A percentile compares a stretch with the other conserved stretches of the same genome.
phyloP scores from a whole-genome alignment of 2,113 vertebrate genomes.

The Phaethon lepturus region DNA sequence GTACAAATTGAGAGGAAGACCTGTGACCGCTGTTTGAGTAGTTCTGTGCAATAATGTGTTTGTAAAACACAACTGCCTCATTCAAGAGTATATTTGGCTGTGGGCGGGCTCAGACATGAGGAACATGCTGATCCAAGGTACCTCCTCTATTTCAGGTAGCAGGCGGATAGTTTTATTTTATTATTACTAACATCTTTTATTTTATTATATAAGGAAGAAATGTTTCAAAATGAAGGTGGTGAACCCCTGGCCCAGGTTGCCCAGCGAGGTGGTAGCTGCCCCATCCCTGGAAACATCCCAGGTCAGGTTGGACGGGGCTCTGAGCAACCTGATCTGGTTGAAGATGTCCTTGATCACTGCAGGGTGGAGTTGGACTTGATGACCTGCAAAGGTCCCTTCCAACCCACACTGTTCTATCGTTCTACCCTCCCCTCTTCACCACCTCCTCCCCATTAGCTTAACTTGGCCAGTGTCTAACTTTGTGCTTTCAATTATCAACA shows the following conservation, averaged over 20 bases:
- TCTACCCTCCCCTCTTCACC: fast-evolving
- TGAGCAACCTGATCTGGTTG: too few relatives aligned
- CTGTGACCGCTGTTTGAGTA: neutral
- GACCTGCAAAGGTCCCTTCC: too few relatives aligned
- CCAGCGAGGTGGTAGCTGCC: too few relatives aligned
- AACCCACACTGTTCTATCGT: too few relatives aligned
- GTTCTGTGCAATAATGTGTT: neutral
- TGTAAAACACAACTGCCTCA: neutral
- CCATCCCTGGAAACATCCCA: too few relatives aligned
- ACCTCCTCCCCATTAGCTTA: neutral
- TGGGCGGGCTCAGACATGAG: neutral
- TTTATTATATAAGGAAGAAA: too few relatives aligned
- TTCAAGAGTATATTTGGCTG: neutral
- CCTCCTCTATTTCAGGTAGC: neutral
- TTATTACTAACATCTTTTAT: neutral
- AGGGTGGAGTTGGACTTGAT: too few relatives aligned
- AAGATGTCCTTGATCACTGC: too few relatives aligned
- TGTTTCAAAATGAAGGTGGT: too few relatives aligned
- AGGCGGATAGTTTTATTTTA: neutral
- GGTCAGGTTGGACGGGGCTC: too few relatives aligned
- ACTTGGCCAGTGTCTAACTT: neutral
- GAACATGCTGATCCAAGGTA: neutral
- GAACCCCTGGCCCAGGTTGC: too few relatives aligned
- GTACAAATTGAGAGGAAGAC: neutral
- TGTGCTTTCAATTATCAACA: neutral